Evolutionary conservation across 2,113 vertebrate species (phyloP).

Genomic region (Loxodonta africana): DNA sequence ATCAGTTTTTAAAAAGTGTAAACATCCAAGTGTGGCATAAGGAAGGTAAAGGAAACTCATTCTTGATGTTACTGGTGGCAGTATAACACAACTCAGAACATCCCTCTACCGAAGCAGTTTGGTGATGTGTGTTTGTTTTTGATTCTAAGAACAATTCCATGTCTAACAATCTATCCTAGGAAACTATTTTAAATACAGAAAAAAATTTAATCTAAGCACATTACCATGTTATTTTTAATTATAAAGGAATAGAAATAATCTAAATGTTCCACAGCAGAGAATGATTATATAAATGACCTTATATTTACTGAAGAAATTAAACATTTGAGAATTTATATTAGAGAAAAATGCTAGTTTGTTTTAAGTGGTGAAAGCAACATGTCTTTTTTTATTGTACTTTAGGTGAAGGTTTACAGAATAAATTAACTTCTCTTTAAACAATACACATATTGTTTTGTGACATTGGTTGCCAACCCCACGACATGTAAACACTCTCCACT

Average conservation of each 20-base stretch:
- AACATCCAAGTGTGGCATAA: not conserved
- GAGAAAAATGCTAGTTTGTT: conserved; percentile 35
- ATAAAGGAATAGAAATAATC: conserved; percentile 38
- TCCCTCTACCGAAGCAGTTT: not conserved
- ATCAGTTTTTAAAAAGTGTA: not conserved
- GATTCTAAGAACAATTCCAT: not conserved
- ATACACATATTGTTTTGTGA: too few species aligned
- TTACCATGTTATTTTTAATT: conserved; percentile 42
- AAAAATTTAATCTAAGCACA: not conserved
- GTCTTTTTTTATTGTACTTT: not conserved
- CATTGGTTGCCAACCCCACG: too few species aligned
- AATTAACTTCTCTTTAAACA: too few species aligned
- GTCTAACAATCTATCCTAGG: not conserved
- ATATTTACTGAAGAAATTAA: conserved; percentile 33
- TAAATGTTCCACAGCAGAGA: conserved; percentile 17
- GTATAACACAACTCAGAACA: not conserved
- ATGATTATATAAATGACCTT: not conserved
- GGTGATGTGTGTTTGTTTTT: not conserved
- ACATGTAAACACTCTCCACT: too few species aligned
- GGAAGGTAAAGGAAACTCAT: not conserved
- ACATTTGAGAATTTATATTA: conserved; percentile 40
- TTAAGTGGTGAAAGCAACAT: not conserved
- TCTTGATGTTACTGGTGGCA: not conserved
- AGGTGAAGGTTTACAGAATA: too few species aligned
- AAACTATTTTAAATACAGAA: not conserved